Conservation (phyloP, 2,797 vertebrate genomes). For the Spondyliosoma cantharus region DNA sequence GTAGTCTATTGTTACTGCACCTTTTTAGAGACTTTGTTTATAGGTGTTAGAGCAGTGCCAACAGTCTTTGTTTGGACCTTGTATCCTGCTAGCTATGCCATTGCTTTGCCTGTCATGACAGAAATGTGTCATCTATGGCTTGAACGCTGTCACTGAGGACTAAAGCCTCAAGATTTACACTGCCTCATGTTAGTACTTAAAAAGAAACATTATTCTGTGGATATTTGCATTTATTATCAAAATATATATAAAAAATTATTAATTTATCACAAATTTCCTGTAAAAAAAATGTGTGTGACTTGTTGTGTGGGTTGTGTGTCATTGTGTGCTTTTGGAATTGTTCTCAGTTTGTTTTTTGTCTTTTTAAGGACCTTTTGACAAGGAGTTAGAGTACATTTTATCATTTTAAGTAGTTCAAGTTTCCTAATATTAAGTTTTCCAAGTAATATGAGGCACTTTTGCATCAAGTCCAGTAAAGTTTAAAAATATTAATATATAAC, state of each 20-base stretch:
- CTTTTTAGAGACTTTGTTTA: not conserved
- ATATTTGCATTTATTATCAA: not conserved
- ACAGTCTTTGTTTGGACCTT: slow-evolving; percentile 1
- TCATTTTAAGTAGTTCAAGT: not conserved
- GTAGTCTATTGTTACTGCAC: not conserved
- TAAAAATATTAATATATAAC: not conserved
- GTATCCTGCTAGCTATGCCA: not conserved
- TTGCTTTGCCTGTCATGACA: not conserved
- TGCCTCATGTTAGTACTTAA: slow-evolving; percentile 1
- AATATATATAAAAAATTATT: too few relatives aligned
- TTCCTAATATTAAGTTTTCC: slow-evolving; percentile 1
- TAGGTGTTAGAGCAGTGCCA: not conserved
- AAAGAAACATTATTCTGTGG: not conserved
- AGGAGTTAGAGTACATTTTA: not conserved
- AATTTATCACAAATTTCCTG: not conserved
- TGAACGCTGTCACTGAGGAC: not conserved
- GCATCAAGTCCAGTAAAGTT: not conserved
- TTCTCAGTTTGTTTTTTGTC: not conserved
- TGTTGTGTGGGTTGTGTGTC: not conserved
- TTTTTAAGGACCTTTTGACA: not conserved
- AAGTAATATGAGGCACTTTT: not conserved
- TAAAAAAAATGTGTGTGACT: slow-evolving; percentile 8
- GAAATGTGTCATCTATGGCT: not conserved
- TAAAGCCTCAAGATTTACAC: slow-evolving; percentile 7
- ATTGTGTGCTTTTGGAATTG: slow-evolving; percentile 13